Evolutionary conservation across 2,797 vertebrate species (phyloP).

Genomic region (Echeneis naucrates): DNA sequence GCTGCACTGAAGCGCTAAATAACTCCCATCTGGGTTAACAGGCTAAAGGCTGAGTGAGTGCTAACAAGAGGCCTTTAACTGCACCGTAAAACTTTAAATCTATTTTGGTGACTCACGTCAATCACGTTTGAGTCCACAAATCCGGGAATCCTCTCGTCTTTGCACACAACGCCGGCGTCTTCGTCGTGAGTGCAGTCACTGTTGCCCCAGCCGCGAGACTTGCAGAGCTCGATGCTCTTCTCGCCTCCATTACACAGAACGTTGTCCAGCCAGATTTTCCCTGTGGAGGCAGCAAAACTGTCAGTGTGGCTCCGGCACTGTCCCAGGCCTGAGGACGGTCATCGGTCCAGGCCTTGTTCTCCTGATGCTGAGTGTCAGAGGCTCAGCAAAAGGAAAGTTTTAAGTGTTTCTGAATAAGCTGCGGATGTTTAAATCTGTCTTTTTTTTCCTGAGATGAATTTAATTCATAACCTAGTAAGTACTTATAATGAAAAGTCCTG

Average conservation of each 20-base stretch:
- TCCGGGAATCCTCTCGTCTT: slow-evolving; percentile 93
- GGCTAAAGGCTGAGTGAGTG: background rate
- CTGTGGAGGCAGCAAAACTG: slow-evolving; percentile 76
- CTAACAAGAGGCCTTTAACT: background rate
- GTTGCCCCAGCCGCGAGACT: slow-evolving; percentile 96
- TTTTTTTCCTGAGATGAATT: background rate
- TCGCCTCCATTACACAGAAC: slow-evolving; percentile 90
- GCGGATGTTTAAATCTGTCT: background rate
- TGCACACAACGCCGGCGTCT: slow-evolving; percentile 94
- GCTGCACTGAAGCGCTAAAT: slow-evolving; percentile 21
- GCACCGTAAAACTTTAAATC: slow-evolving; percentile 14
- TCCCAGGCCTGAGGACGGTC: slow-evolving; percentile 12
- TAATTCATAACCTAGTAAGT: background rate
- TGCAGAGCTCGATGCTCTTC: slow-evolving; percentile 88
- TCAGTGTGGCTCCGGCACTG: slow-evolving; percentile 30
- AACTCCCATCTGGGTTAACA: slow-evolving; percentile 23
- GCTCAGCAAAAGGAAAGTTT: background rate
- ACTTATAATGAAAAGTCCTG: background rate
- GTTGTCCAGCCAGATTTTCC: slow-evolving; percentile 98
- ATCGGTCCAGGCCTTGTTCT: slow-evolving; percentile 9
- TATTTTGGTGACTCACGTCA: slow-evolving; percentile 83
- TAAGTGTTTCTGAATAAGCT: background rate
- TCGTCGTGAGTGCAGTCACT: slow-evolving; percentile 98
- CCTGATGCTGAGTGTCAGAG: background rate
- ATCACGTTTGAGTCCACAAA: slow-evolving; percentile 94